Base-by-base conservation (phyloP, 2,113 vertebrate genomes). In the Gambusia affinis region DNA sequence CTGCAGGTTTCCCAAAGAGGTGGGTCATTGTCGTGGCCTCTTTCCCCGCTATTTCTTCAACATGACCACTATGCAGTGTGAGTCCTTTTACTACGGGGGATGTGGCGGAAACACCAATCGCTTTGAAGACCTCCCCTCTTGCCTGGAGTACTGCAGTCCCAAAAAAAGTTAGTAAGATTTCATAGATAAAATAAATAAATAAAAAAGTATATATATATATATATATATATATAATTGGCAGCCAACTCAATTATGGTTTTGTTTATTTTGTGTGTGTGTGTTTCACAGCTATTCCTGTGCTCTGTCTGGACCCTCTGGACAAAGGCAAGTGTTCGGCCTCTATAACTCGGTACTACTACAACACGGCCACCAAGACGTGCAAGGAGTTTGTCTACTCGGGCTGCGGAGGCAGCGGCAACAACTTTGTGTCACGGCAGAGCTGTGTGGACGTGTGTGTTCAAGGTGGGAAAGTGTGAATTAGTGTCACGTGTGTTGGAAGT, bases 351-450 rank as follows among this genome's bases (percentile, higher is more conserved):
- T 99, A 94, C 88, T 96, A 97, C 89, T 99, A 95, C 84, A 96
- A 97, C 57, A 1, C n/a, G 24, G 87, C 86, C 75, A 90, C 86
- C 67, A 95, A 92, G 76, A 89, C 61, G 14, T 99, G 97, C 54
- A 92, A 96, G 76, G 75, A 94, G 85, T 99, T 99, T 74, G 81
- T 31, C 19, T 99, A 98, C 7, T 94, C 95, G 0, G 97, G 97
- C 80, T 98, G 97, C 17, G 97, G 97, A 10, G 97, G 97, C 31
- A 98, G 96, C 87, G 91, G 92, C 79, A 99, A 99, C 88, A 99
- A 99, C 90, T 99, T 99, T 0, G 82, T 94, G 76, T 94, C 87
- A 1, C 87, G 86, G 72, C 76, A 70, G 0, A 92, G 83, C 69
- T 99, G 98, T 85, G 87, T 87, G 71, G 93, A 86, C 0, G 93